These are phyloP conservation scores for Lagria hirta DNA, from an alignment of 2,888 invertebrate species.

Conservation along the genomic window DNA sequence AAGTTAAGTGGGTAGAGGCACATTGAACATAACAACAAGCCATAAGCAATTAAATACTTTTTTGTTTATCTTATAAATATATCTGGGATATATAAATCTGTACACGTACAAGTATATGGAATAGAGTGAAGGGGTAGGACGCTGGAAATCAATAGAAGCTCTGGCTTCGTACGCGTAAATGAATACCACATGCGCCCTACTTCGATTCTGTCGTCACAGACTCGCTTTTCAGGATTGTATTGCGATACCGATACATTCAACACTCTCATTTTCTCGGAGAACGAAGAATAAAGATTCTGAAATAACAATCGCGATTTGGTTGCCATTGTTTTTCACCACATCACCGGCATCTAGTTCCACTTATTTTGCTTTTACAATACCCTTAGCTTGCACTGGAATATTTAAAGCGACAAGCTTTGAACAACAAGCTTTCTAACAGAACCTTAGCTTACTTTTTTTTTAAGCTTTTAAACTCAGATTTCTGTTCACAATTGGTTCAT, in stretches of 20 bases:
- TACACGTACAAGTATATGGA: conserved; percentile 38
- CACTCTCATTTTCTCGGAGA: conserved; percentile 33
- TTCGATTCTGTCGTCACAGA: conserved; percentile 40
- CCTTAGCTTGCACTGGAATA: conserved; percentile 15
- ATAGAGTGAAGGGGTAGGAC: conserved; percentile 35
- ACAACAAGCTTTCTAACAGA: conserved; percentile 28
- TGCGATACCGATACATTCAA: conserved; percentile 33
- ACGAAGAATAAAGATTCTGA: conserved; percentile 31
- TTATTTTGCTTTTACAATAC: conserved; percentile 22
- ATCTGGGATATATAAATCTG: conserved; percentile 38
- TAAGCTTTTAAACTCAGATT: conserved; percentile 3
- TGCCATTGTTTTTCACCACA: conserved; percentile 23
- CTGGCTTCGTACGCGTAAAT: conserved; percentile 47
- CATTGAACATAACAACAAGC: conserved; percentile 27
- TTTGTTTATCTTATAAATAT: conserved; percentile 34
- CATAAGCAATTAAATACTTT: conserved; percentile 32
- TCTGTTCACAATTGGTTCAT: conserved; percentile 1
- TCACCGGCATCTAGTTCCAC: conserved; percentile 19
- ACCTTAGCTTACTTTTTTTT: conserved; percentile 19
- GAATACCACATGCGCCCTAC: conserved; percentile 48
- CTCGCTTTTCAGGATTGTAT: conserved; percentile 40
- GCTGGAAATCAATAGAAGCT: conserved; percentile 44
- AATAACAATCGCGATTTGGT: conserved; percentile 30
- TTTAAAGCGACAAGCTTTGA: conserved; percentile 17
- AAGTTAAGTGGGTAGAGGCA: conserved; percentile 11